Evolutionary conservation across 2,113 vertebrate genomes (phyloP).

Genomic region (Arvicanthis niloticus): DNA sequence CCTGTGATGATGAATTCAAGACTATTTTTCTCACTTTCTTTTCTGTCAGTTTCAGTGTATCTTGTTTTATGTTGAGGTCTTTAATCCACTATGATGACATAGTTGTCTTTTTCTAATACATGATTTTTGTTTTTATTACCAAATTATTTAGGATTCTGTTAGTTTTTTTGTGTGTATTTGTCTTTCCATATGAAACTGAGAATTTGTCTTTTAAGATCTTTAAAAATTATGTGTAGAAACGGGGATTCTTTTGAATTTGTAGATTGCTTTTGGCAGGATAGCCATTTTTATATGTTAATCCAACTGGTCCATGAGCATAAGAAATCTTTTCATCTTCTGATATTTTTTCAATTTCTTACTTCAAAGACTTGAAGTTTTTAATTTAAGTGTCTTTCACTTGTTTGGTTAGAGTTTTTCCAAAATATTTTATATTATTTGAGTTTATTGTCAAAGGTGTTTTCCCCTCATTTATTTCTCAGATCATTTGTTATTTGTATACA

Average conservation of each 20-base stretch:
- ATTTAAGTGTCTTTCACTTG: neutral
- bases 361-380: neutral
- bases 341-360: neutral
- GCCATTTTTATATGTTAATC: neutral
- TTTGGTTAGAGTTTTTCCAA: neutral
- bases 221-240: neutral
- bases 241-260: neutral
- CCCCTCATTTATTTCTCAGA: neutral
- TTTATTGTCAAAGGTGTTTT: neutral
- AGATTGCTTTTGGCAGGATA: neutral
- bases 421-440: neutral
- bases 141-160: neutral
- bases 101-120: neutral
- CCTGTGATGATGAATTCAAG: neutral
- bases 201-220: neutral
- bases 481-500: neutral
- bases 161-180: neutral
- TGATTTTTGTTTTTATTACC: neutral
- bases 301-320: neutral
- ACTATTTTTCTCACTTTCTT: neutral
- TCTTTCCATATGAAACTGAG: neutral
- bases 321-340: neutral
- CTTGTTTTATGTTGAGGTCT: neutral
- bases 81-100: neutral
- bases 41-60: neutral